phyloP scores from a whole-genome alignment of 2,797 vertebrate species.

The Sparus aurata region DNA sequence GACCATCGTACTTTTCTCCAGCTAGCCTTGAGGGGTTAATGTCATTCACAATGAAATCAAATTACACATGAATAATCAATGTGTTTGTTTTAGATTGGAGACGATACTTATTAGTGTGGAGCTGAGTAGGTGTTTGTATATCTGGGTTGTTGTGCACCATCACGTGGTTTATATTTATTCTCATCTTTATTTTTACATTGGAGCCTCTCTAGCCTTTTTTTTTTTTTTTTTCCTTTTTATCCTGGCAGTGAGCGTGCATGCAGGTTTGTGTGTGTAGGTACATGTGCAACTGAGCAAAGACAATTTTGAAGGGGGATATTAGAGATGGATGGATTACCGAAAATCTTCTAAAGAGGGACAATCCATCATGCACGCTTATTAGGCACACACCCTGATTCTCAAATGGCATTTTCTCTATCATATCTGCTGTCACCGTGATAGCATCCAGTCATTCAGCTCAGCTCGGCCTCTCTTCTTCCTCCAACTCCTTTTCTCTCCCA shows the following conservation, averaged over 20 bases:
- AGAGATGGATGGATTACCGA: slow-evolving; percentile 85
- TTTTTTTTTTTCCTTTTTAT: neutral
- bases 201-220: slow-evolving; percentile 9
- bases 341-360: slow-evolving; percentile 83
- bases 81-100: slow-evolving; percentile 49
- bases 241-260: neutral
- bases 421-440: slow-evolving; percentile 73
- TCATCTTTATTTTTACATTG: slow-evolving; percentile 57
- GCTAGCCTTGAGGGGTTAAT: slow-evolving; percentile 30
- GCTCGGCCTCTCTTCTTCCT: slow-evolving; percentile 34
- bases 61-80: slow-evolving; percentile 60
- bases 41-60: slow-evolving; percentile 51
- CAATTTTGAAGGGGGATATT: slow-evolving; percentile 81
- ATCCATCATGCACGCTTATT: slow-evolving; percentile 85
- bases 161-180: slow-evolving; percentile 54
- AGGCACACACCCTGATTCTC: slow-evolving; percentile 77
- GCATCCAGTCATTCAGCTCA: slow-evolving; percentile 66
- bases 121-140: slow-evolving; percentile 36
- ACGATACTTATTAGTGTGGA: slow-evolving; percentile 40
- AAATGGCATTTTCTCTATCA: slow-evolving; percentile 77
- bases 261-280: slow-evolving; percentile 40
- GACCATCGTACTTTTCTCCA: slow-evolving; percentile 35
- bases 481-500: slow-evolving; percentile 30
- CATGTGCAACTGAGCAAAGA: slow-evolving; percentile 75
- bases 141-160: slow-evolving; percentile 41